phyloP scores from a whole-genome alignment of 2,888 invertebrate genomes.

The Metellina segmentata region DNA sequence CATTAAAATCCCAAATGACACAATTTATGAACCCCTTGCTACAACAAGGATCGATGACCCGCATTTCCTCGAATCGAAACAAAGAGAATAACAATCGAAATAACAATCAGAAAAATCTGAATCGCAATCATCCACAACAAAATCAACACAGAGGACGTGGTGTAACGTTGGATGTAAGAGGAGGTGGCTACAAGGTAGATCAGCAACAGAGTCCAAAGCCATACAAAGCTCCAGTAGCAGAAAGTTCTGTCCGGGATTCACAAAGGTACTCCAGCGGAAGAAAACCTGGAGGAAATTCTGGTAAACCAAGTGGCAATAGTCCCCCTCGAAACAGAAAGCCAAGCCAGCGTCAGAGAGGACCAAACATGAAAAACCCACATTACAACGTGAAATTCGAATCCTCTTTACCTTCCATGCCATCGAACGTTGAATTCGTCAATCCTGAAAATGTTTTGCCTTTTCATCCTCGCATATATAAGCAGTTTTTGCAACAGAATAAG shows the following conservation, averaged over 20 bases:
- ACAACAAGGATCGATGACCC: conserved; percentile 2
- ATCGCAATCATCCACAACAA: neutral
- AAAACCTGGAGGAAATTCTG: neutral
- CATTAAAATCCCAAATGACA: conserved; percentile 30
- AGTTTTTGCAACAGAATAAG: conserved; percentile 66
- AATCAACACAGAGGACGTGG: conserved; percentile 25
- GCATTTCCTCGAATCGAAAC: neutral
- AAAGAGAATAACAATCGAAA: conserved; percentile 17
- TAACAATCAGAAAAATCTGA: conserved; percentile 4
- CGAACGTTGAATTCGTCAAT: conserved; percentile 67
- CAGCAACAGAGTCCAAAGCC: conserved; percentile 24
- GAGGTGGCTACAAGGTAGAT: conserved; percentile 71
- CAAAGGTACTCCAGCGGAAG: conserved; percentile 13
- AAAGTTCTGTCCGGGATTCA: conserved; percentile 16
- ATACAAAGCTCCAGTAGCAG: conserved; percentile 52
- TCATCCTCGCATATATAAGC: conserved; percentile 69
- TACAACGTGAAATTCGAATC: conserved; percentile 65
- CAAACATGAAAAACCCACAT: conserved; percentile 49
- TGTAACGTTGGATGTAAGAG: conserved; percentile 67
- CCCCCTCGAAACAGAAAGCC: conserved; percentile 29
- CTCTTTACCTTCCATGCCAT: conserved; percentile 50
- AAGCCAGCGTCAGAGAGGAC: conserved; percentile 46
- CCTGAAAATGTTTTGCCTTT: conserved; percentile 68
- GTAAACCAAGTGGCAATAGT: conserved; percentile 12
- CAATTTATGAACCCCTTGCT: conserved; percentile 53